Evolutionary conservation across 2,797 vertebrate species (phyloP).

Genomic region (Danio kyathit): DNA sequence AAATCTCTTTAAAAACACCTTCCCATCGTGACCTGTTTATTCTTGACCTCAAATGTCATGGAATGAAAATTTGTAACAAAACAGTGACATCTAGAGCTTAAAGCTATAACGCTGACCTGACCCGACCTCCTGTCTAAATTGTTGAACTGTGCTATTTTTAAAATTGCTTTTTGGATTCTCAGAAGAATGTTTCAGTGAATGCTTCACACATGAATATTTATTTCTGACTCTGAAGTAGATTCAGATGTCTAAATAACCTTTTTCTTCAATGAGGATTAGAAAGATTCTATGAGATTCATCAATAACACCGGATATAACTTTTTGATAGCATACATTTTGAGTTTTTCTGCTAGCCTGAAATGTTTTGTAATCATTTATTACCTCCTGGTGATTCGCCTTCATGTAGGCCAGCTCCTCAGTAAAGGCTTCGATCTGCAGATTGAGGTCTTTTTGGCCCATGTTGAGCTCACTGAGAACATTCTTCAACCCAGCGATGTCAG

Average conservation of each 20-base stretch:
- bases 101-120: neutral
- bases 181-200: too few species aligned
- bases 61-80: neutral
- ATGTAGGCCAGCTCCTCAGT: conserved; percentile 70
- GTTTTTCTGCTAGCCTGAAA: neutral
- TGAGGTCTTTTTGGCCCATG: conserved; percentile 68
- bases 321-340: neutral
- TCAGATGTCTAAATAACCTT: too few species aligned
- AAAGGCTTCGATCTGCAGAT: conserved; percentile 72
- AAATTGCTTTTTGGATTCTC: too few species aligned
- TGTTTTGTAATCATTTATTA: conserved; percentile 30
- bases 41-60: neutral
- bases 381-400: conserved; percentile 77
- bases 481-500: conserved; percentile 75
- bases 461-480: conserved; percentile 68
- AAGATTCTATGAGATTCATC: too few species aligned
- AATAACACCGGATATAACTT: too few species aligned
- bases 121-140: neutral
- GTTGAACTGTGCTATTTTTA: neutral
- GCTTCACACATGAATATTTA: too few species aligned
- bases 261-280: too few species aligned
- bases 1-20: neutral
- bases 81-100: conserved; percentile 17
- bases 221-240: too few species aligned
- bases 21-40: neutral